Conservation (phyloP, 1,140 invertebrate genomes). For the Potamilus streckersoni region DNA sequence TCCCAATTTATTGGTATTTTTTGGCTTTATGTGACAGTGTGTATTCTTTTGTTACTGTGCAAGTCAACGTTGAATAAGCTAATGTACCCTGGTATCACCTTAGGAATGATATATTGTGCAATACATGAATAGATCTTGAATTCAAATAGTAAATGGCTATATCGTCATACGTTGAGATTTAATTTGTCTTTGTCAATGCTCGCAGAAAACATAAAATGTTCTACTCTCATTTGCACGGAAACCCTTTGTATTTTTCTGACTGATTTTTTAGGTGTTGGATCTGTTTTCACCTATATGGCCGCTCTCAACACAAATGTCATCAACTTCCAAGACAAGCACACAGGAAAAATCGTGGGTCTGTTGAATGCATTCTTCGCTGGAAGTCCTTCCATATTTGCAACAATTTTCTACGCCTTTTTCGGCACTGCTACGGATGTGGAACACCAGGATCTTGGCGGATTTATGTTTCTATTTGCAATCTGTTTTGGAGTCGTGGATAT, state of each 20-base stretch:
- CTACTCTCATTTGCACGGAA: too few relatives aligned
- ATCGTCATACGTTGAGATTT: too few relatives aligned
- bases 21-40: too few relatives aligned
- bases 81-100: too few relatives aligned
- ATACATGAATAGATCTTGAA: too few relatives aligned
- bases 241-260: background rate
- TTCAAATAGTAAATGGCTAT: too few relatives aligned
- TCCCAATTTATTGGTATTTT: too few relatives aligned
- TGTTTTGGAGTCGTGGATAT: slow-evolving; percentile 30
- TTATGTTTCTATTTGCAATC: slow-evolving; percentile 37
- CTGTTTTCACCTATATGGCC: slow-evolving; percentile 41
- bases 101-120: too few relatives aligned
- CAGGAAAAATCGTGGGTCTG: slow-evolving; percentile 39
- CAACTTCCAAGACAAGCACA: slow-evolving; percentile 36
- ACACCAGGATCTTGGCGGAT: slow-evolving; percentile 14
- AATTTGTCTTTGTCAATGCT: too few relatives aligned
- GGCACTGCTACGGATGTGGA: background rate
- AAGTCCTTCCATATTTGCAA: slow-evolving; percentile 31
- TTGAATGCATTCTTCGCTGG: slow-evolving; percentile 39
- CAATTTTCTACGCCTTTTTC: slow-evolving; percentile 25
- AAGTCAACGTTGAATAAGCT: too few relatives aligned
- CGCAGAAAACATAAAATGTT: too few relatives aligned
- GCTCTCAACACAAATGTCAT: slow-evolving; percentile 41
- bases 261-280: slow-evolving; percentile 33
- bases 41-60: too few relatives aligned